Evolutionary conservation across 2,888 invertebrate species (phyloP).

Genomic region (Melinopterus prodromus): DNA sequence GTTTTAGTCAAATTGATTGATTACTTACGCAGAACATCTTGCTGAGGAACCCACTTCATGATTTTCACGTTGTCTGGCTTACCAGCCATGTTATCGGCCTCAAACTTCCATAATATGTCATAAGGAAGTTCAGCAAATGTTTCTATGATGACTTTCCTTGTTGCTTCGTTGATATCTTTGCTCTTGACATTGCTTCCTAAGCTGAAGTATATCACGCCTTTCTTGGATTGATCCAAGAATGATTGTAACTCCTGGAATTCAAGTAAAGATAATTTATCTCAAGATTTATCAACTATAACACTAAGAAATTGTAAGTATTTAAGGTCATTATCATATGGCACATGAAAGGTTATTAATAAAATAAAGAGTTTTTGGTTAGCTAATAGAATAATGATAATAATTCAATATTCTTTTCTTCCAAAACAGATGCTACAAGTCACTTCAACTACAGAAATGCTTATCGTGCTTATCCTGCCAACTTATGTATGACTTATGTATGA

Average conservation of each 20-base stretch:
- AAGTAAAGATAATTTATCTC: neutral
- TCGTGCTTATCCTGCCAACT: no score
- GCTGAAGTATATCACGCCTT: slow-evolving; percentile 59
- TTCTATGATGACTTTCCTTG: slow-evolving; percentile 50
- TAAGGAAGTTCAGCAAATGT: slow-evolving; percentile 58
- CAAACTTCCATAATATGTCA: slow-evolving; percentile 61
- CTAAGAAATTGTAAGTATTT: no score
- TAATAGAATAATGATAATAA: no score
- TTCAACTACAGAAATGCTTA: no score
- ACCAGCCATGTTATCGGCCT: slow-evolving; percentile 50
- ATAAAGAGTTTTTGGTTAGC: no score
- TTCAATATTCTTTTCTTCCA: no score
- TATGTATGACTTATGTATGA: no score
- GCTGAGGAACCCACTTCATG: slow-evolving; percentile 59
- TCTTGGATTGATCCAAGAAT: slow-evolving; percentile 53
- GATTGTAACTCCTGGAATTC: slow-evolving; percentile 52
- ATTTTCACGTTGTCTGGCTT: slow-evolving; percentile 57
- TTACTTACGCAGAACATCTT: slow-evolving; percentile 54
- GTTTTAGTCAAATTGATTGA: neutral
- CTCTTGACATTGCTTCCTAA: slow-evolving; percentile 59
- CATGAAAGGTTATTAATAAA: no score
- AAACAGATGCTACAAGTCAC: no score
- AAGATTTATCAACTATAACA: no score
- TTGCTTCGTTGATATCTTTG: slow-evolving; percentile 50
- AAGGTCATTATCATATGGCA: no score